Conservation (phyloP, 2,113 vertebrate genomes). For the Zosterops lateralis region DNA sequence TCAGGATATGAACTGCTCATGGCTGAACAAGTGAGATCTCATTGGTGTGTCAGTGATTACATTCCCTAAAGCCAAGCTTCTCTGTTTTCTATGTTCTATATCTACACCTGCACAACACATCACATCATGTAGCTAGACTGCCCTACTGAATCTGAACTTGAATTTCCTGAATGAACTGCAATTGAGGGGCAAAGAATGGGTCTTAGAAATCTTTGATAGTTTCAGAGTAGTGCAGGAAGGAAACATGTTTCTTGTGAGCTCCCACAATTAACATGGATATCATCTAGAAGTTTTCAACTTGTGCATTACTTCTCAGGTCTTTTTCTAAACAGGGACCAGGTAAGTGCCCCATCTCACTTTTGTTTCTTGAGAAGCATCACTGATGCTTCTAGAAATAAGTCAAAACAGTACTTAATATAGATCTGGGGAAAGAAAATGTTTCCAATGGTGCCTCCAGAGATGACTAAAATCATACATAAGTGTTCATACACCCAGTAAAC, state of each 20-base stretch:
- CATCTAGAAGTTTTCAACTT: not conserved
- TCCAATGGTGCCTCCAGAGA: not conserved
- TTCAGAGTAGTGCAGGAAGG: not conserved
- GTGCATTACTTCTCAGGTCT: not conserved
- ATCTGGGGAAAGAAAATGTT: not conserved
- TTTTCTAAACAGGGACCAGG: not conserved
- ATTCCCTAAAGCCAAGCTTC: not conserved
- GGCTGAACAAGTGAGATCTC: not conserved
- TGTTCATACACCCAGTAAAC: not conserved
- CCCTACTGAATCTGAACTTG: not conserved
- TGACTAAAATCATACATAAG: not conserved
- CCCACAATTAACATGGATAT: not conserved
- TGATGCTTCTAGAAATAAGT: not conserved
- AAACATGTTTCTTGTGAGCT: not conserved
- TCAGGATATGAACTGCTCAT: not conserved
- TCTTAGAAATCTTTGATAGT: not conserved
- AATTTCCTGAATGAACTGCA: not conserved
- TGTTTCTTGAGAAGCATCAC: not conserved
- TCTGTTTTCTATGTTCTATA: not conserved
- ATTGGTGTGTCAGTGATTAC: not conserved
- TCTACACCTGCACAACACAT: not conserved
- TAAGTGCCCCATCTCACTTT: not conserved
- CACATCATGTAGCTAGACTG: not conserved
- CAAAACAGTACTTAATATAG: not conserved
- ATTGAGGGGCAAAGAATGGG: not conserved